Percentiles rank a stretch among this genome's conserved stretches.
Evolutionary conservation across 2,797 vertebrate genomes (phyloP).

Genomic region (Myotis daubentonii): DNA sequence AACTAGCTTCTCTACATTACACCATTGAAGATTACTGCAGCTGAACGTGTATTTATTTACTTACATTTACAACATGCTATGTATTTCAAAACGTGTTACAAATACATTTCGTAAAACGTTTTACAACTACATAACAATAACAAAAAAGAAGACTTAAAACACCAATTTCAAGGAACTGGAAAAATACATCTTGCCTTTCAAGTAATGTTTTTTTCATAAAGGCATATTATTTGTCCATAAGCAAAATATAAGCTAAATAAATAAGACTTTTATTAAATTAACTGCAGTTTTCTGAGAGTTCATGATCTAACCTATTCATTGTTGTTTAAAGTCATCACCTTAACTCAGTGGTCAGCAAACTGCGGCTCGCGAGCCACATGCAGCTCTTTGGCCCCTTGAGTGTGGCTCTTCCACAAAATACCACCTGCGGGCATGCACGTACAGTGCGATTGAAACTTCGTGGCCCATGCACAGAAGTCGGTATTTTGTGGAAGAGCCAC

Average conservation of each 20-base stretch:
- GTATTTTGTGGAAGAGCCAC: too few species aligned
- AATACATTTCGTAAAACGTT: background rate
- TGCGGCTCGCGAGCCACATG: too few species aligned
- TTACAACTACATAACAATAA: background rate
- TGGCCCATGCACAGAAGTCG: too few species aligned
- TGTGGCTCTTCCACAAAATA: too few species aligned
- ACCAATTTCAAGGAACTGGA: background rate
- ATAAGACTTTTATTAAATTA: constrained; percentile 36
- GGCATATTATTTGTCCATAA: constrained; percentile 6
- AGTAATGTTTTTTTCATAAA: constrained; percentile 25
- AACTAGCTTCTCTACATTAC: background rate
- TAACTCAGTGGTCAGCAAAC: background rate
- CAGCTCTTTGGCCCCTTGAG: too few species aligned
- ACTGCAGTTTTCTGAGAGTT: constrained; percentile 4
- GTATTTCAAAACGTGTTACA: constrained; percentile 1
- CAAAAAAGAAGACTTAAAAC: background rate
- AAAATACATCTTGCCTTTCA: constrained; percentile 21
- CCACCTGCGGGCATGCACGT: too few species aligned
- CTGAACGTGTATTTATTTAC: background rate
- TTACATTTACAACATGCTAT: background rate
- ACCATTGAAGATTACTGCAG: background rate
- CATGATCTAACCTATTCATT: background rate
- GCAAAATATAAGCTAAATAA: constrained; percentile 44
- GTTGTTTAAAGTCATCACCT: background rate
- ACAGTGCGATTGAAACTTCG: too few species aligned